Conservation (phyloP, 2,888 invertebrate species). For the Hirtodrosophila duncani region DNA sequence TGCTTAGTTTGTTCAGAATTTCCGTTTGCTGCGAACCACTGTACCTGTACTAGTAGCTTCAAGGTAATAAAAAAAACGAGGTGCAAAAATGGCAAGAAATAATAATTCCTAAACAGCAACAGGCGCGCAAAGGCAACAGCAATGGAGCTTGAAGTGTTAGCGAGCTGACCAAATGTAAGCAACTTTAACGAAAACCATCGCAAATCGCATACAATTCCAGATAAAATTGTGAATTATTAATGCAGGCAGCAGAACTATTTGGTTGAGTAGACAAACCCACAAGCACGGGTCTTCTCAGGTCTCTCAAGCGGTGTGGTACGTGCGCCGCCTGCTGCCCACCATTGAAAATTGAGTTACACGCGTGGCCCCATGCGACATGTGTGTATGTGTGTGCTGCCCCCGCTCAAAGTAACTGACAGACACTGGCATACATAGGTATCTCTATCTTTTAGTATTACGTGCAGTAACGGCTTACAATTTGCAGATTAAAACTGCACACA, state of each 20-base stretch:
- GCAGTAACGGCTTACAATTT: constrained; percentile 60
- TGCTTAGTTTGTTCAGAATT: too few relatives aligned
- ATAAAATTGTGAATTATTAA: constrained; percentile 78
- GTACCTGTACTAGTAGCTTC: constrained; percentile 1
- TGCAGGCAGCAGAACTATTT: constrained; percentile 71
- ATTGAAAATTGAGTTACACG: constrained; percentile 73
- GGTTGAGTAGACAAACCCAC: constrained; percentile 72
- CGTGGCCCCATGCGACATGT: constrained; percentile 42
- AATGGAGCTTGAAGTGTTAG: constrained; percentile 6
- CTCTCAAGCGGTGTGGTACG: constrained; percentile 12
- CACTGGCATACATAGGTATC: constrained; percentile 66
- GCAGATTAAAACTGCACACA: constrained; percentile 57
- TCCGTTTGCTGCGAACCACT: constrained; percentile 2
- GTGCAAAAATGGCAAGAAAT: constrained; percentile 3
- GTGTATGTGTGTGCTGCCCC: constrained; percentile 36
- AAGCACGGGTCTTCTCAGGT: constrained; percentile 8
- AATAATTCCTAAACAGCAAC: constrained; percentile 13
- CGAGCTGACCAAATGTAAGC: constrained; percentile 23
- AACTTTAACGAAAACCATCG: constrained; percentile 70
- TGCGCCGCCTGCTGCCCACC: constrained; percentile 45
- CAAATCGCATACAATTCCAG: constrained; percentile 77
- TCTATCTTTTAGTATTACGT: constrained; percentile 54
- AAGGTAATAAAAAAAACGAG: constrained; percentile 2
- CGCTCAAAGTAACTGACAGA: constrained; percentile 54
- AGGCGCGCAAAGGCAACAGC: constrained; percentile 13